Evolutionary conservation across 2,113 vertebrate genomes (phyloP), one percentile per base, ranked within the genome.

Genomic region (Hemiscyllium ocellatum): DNA sequence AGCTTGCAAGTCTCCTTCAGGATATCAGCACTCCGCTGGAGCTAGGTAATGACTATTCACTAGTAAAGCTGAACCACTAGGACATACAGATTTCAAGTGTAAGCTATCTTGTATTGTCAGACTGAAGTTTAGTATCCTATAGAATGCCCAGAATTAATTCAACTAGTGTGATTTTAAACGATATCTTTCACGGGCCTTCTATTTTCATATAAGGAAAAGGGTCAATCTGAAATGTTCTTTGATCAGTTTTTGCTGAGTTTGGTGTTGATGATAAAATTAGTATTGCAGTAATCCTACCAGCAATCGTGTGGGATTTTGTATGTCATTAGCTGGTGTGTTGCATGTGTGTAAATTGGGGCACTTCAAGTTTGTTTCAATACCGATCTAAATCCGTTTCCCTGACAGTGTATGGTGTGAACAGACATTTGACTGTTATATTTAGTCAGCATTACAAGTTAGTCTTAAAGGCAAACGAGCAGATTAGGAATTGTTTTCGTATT

Each of bases 21-120:
- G 99, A 99, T 97, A 99, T 99, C 26, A 99, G 98, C 97, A 98
- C 98, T 42, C 98, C 99, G 96, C 99, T 99, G 97, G 99, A 99
- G 95, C 97, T 99, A 37, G 99, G 99, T 99, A 98, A 96, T 95
- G 78, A 8, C 42, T 47, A 19, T 85, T n/a, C 70, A 47, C 29
- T 15, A 3, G 37, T 4, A 10, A 22, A 42, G 37, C 29, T 85
- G 42, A 42, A 65, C 24, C n/a, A 89, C 56, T 87, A 50, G 37
- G 65, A 29, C 52, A 29, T 95, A 1, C 29, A n/a, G 47, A 37
- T 76, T 52, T 0, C 50, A 93, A 93, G 42, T 83, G 37, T 42
- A 0, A 37, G 6, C 37, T 15, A 1, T 47, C 37, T 42, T 83
- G 19, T 83, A 17, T 6, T 42, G 17, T 37, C 37, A n/a, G 33